Conservation (phyloP, 2,888 invertebrate species). For the Napeogenes sylphis region DNA sequence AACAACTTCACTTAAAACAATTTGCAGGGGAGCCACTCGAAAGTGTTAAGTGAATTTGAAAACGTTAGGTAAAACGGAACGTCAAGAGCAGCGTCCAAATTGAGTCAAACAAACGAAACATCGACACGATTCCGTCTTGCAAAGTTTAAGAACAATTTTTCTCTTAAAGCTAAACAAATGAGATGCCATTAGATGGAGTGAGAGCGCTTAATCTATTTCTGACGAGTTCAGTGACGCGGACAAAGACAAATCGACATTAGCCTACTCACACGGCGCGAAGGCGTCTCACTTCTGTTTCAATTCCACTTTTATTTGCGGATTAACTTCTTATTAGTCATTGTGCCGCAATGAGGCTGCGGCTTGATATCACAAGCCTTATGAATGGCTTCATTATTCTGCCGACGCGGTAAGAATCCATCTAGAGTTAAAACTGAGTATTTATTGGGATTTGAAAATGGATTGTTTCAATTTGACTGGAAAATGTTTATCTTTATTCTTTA, state of each 20-base stretch:
- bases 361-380: constrained; percentile 74
- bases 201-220: constrained; percentile 79
- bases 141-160: constrained; percentile 75
- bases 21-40: constrained; percentile 54
- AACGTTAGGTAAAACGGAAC: constrained; percentile 45
- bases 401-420: constrained; percentile 56
- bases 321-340: constrained; percentile 78
- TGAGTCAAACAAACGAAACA: constrained; percentile 69
- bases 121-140: constrained; percentile 70
- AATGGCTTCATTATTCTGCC: constrained; percentile 74
- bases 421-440: constrained; percentile 37
- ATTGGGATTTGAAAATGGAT: constrained; percentile 33
- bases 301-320: constrained; percentile 78
- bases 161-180: constrained; percentile 78
- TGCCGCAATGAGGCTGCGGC: constrained; percentile 57
- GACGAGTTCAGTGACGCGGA: constrained; percentile 79
- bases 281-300: constrained; percentile 77
- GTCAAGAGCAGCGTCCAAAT: constrained; percentile 45
- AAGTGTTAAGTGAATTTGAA: constrained; percentile 65
- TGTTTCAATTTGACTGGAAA: constrained; percentile 31
- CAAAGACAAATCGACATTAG: constrained; percentile 77
- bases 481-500: background rate
- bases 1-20: constrained; percentile 50
- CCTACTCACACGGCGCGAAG: constrained; percentile 76
- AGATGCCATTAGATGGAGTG: constrained; percentile 77